Evolutionary conservation across 2,888 invertebrate genomes (phyloP).

Genomic region (Acheta domesticus): DNA sequence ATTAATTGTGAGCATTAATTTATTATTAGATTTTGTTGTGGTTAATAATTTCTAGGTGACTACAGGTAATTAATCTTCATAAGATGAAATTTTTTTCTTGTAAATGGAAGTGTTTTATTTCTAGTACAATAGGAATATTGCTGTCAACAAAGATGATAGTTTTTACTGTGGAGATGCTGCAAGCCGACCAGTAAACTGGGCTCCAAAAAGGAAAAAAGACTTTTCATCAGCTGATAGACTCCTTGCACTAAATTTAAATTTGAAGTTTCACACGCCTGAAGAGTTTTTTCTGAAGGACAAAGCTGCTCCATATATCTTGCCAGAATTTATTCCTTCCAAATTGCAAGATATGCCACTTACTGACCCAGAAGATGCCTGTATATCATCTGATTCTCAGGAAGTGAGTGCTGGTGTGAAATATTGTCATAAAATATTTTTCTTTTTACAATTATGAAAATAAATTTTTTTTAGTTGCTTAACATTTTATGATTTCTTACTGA

Average conservation of each 20-base stretch:
- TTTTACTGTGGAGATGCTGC: constrained; percentile 93
- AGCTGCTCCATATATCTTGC: constrained; percentile 56
- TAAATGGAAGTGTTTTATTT: constrained; percentile 39
- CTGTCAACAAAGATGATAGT: constrained; percentile 60
- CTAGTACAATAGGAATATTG: constrained; percentile 65
- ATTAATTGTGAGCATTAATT: too few species aligned
- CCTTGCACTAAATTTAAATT: constrained; percentile 75
- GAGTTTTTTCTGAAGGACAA: constrained; percentile 75
- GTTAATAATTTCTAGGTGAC: too few species aligned
- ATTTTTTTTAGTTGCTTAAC: too few species aligned
- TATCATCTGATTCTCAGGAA: constrained; percentile 54
- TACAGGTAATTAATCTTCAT: too few species aligned
- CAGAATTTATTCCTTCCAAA: constrained; percentile 61
- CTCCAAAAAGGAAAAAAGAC: constrained; percentile 72
- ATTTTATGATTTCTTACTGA: too few species aligned
- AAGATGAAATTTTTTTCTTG: too few species aligned
- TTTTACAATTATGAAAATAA: too few species aligned
- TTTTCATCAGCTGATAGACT: constrained; percentile 84
- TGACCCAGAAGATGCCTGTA: constrained; percentile 45
- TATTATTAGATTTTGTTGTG: too few species aligned
- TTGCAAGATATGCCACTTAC: constrained; percentile 38
- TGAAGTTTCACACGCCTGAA: constrained; percentile 89
- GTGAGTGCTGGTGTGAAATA: constrained; percentile 39
- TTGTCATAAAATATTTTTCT: too few species aligned
- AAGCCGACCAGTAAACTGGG: constrained; percentile 75